phyloP scores from a whole-genome alignment of 92 coral and sea anemone genomes.

The Micromussa lordhowensis region DNA sequence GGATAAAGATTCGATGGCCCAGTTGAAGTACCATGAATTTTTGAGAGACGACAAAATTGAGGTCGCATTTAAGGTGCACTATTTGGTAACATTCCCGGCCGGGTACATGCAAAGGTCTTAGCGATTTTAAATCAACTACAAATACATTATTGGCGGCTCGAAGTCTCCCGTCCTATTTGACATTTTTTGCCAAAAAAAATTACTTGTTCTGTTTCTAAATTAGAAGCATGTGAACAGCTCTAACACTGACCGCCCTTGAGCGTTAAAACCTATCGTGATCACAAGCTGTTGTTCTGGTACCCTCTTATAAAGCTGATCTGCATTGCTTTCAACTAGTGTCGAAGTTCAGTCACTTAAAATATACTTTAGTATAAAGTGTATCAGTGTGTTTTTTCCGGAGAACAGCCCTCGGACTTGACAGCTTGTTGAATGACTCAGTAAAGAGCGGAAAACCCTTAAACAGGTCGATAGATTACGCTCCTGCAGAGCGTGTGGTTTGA shows the following conservation, averaged over 20 bases:
- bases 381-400: background rate
- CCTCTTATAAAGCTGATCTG: background rate
- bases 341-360: background rate
- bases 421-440: background rate
- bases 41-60: background rate
- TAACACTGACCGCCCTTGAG: background rate
- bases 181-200: background rate
- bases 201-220: background rate
- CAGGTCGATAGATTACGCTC: background rate
- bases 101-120: background rate
- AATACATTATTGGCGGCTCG: background rate
- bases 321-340: background rate
- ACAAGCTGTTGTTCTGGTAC: background rate
- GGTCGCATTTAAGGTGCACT: background rate
- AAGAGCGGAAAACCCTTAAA: slow-evolving; percentile 2
- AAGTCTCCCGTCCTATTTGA: background rate
- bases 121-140: background rate
- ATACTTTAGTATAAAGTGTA: background rate
- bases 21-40: background rate
- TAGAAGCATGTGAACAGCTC: background rate
- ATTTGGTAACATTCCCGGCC: background rate
- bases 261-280: background rate
- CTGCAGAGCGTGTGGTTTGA: background rate
- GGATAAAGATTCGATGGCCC: background rate
- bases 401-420: background rate